Base-by-base conservation (phyloP, 2,888 invertebrate genomes). In the Agrochola lota region DNA sequence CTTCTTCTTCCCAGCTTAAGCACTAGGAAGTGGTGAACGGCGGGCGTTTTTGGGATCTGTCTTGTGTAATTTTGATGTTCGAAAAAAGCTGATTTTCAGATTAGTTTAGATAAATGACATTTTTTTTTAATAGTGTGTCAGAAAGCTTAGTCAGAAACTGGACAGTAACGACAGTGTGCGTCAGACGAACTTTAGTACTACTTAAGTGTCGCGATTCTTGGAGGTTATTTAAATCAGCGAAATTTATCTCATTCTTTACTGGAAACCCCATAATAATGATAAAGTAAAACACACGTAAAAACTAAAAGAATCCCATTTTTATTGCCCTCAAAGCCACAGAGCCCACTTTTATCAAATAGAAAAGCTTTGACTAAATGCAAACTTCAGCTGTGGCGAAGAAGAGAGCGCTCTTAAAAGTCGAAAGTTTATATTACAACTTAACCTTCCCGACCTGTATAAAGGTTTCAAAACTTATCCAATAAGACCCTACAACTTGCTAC, bases 361-460 rank as follows among this genome's bases (percentile, higher is more conserved):
- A 86, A 77, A 87, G 78, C 76, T 87, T 91, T 83, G 79, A 86
- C 88, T 91, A 87, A 86, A 87, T 88, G 79, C 69, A 84, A 88
- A 84, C 89, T 89, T 87, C 62, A 84, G 80, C 84, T 83, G 77
- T 69, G 79, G 89, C 85, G 80, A 86, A 87, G 86, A 89, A 91
- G 90, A 89, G 89, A 91, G 89, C 88, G 89, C 89, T 91, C 88
- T 90, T 91, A 91, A 91, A 90, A 87, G 90, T 91, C 88, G 35
- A 91, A 95, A 95, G 92, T 95, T 95, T 94, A 93, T 95, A 95
- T 94, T 93, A 93, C 93, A 94, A 94, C 92, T 94, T 93, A 95
- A 93, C 94, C 91, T 91, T 92, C 89, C 90, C 90, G 83, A 91
- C 92, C 92, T 92, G 92, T 92, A 91, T 91, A 91, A 91, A 91